Percentiles rank a stretch among this genome's conserved stretches.
These are phyloP conservation scores for Cyanocitta stelleri DNA, from an alignment of 2,113 vertebrate species.

Conservation along the genomic window DNA sequence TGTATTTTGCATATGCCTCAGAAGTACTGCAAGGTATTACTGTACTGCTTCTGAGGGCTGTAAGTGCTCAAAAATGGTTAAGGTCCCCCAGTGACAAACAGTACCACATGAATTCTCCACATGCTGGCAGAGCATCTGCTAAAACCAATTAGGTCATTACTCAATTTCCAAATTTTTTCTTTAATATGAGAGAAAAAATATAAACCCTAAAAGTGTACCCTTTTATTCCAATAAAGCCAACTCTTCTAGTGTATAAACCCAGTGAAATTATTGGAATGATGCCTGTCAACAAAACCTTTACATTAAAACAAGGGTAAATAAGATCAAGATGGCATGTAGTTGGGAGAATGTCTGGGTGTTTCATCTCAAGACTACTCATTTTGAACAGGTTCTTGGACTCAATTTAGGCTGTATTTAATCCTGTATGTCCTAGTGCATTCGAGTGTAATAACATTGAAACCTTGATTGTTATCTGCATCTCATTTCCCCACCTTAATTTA, in stretches of 20 bases:
- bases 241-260: neutral
- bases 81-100: neutral
- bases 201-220: neutral
- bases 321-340: neutral
- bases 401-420: conserved; percentile 12
- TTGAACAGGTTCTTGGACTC: neutral
- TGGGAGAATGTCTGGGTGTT: neutral
- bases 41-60: neutral
- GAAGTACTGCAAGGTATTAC: neutral
- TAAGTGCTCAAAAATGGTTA: neutral
- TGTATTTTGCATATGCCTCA: neutral
- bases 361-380: neutral
- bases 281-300: neutral
- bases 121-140: conserved; percentile 32
- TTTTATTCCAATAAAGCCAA: neutral
- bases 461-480: conserved; percentile 38
- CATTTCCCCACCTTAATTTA: conserved; percentile 48
- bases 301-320: neutral
- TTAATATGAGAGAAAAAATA: neutral
- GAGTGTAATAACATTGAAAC: neutral
- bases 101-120: neutral
- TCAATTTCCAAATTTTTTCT: conserved; percentile 1
- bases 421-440: neutral
- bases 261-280: neutral
- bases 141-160: conserved; percentile 12